Base-by-base conservation (phyloP, 1,140 invertebrate species). In the Temnothorax curvispinosus region DNA sequence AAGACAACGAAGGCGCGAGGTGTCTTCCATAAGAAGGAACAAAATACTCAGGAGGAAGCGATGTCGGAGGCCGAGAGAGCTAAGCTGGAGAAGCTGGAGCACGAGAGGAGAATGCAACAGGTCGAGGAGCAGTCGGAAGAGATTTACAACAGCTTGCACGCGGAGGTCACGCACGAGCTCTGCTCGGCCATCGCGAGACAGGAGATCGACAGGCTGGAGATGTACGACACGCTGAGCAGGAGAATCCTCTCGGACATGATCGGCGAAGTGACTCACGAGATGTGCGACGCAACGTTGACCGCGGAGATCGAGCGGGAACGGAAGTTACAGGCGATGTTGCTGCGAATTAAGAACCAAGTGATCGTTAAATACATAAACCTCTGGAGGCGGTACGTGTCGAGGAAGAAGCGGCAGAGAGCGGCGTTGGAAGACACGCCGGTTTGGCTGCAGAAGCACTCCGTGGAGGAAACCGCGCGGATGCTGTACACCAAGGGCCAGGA, bases 341-440 rank as follows among this genome's bases (percentile, higher is more conserved):
- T 86, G 15, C 88, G 88, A 18, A 81, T 93, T 0, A 90, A 89
- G 50, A 89, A 92, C 11, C 76, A 87, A 18, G 95, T 96, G 88
- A 93, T 94, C 47, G 90, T 93, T 56, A 95, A 96, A 35, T 94
- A 95, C 15, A 95, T 93, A 32, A 96, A 96, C 85, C 94, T 95
- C 87, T 96, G 96, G 94, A 94, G 94, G 67, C 93, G 94, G 65
- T 87, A 90, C 32, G 67, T 89, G 0, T 58, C 72, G 7, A 95
- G 93, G 21, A 93, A 92, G 27, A 94, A 92, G 77, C 81, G 74
- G 87, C 96, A 95, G 85, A 95, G 89, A 87, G 94, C 92, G 75
- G 94, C 96, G 11, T 91, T 97, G 50, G 96, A 97, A 85, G 95
- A 95, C 78, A 97, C 96, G 8, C 97, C 97, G 0, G 94, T 96